Evolutionary conservation across 2,888 invertebrate species (phyloP).

Genomic region (Brachyopa scutellaris): DNA sequence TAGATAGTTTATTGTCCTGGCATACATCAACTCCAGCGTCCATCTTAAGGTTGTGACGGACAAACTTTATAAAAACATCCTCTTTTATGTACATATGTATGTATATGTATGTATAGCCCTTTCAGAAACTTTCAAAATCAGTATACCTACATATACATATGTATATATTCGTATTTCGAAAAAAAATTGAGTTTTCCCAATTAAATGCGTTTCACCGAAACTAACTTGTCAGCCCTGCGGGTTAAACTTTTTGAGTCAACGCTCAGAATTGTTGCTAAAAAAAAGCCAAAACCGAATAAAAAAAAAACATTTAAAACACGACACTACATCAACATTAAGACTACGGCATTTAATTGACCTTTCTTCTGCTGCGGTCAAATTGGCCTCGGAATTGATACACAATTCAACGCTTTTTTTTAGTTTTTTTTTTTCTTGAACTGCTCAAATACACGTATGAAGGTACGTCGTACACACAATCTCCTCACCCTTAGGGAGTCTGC

Average conservation of each 20-base stretch:
- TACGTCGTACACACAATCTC: slow-evolving; percentile 11
- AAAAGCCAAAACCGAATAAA: too few relatives aligned
- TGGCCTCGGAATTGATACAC: slow-evolving; percentile 40
- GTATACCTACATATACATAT: too few relatives aligned
- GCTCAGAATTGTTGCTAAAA: slow-evolving; percentile 37
- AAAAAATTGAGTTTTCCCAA: slow-evolving; percentile 33
- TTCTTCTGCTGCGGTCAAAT: slow-evolving; percentile 49
- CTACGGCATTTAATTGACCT: slow-evolving; percentile 59
- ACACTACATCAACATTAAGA: slow-evolving; percentile 46
- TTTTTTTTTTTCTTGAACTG: slow-evolving; percentile 1
- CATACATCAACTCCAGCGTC: too few relatives aligned
- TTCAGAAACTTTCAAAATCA: too few relatives aligned
- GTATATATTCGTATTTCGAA: too few relatives aligned
- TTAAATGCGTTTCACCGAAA: slow-evolving; percentile 39
- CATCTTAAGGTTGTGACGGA: too few relatives aligned
- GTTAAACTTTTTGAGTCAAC: slow-evolving; percentile 34
- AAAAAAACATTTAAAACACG: slow-evolving; percentile 34
- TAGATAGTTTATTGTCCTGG: too few relatives aligned
- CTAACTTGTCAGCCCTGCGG: slow-evolving; percentile 57
- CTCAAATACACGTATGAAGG: slow-evolving; percentile 4
- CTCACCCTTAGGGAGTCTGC: slow-evolving; percentile 56
- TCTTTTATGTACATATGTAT: too few relatives aligned
- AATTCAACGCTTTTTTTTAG: slow-evolving; percentile 28
- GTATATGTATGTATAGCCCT: too few relatives aligned
- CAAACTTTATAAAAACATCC: too few relatives aligned